Percentiles rank a stretch among this genome's conserved stretches.
Evolutionary conservation across 2,888 invertebrate genomes (phyloP).

Genomic region (Eugnorisma glareosa): DNA sequence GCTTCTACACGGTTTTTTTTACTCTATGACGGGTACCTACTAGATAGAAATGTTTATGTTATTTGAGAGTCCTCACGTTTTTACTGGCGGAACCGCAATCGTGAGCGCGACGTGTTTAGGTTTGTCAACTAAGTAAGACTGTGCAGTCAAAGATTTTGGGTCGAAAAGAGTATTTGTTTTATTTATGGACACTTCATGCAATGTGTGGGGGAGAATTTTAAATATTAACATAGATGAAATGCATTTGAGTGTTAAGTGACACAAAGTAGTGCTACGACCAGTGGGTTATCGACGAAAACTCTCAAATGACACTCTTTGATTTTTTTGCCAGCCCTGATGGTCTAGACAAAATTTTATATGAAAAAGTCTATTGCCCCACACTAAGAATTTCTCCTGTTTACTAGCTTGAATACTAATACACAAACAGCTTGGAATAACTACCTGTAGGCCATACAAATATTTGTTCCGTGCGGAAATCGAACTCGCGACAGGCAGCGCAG

Average conservation of each 20-base stretch:
- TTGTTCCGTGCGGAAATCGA: too few species aligned
- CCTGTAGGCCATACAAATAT: too few species aligned
- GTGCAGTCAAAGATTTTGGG: constrained; percentile 13
- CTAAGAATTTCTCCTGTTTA: too few species aligned
- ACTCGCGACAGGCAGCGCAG: too few species aligned
- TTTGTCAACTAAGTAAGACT: constrained; percentile 19
- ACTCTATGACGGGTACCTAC: not conserved
- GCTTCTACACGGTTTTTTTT: constrained; percentile 6
- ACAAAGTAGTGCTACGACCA: not conserved
- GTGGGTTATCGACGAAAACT: not conserved
- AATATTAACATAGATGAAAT: not conserved
- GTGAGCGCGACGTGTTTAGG: constrained; percentile 34
- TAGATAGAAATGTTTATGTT: constrained; percentile 32
- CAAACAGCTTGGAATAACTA: too few species aligned
- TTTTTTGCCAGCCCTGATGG: not conserved
- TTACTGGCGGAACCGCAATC: constrained; percentile 32
- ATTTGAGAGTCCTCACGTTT: constrained; percentile 38
- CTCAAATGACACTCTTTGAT: not conserved
- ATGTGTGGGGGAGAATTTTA: constrained; percentile 6
- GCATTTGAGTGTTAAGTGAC: not conserved
- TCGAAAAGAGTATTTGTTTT: constrained; percentile 16
- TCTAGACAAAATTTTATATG: not conserved
- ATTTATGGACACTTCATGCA: constrained; percentile 17
- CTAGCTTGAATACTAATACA: too few species aligned
- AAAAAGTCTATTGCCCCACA: too few species aligned